Conservation (phyloP, 1,140 invertebrate genomes). For the Magallana angulata region DNA sequence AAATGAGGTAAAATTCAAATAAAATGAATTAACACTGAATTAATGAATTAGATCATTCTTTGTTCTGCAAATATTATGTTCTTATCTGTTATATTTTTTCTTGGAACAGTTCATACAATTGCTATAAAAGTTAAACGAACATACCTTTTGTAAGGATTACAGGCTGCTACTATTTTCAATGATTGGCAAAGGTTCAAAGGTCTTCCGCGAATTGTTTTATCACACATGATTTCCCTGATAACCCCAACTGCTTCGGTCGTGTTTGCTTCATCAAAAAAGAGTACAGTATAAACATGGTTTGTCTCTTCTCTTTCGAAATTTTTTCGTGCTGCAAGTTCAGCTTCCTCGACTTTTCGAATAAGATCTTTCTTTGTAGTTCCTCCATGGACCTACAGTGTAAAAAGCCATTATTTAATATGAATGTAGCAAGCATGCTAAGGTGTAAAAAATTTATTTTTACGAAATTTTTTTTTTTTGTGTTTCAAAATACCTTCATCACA, state of each 20-base stretch:
- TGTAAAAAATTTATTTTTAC: too few relatives aligned
- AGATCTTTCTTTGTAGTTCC: slow-evolving; percentile 72
- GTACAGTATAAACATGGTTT: slow-evolving; percentile 67
- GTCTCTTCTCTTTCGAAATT: slow-evolving; percentile 58
- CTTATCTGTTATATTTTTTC: too few relatives aligned
- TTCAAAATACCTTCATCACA: too few relatives aligned
- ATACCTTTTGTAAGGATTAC: slow-evolving; percentile 77
- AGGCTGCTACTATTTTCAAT: slow-evolving; percentile 75
- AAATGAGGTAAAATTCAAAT: too few relatives aligned
- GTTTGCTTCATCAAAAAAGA: slow-evolving; percentile 79
- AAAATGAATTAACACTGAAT: too few relatives aligned
- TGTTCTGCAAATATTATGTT: too few relatives aligned
- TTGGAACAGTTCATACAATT: too few relatives aligned
- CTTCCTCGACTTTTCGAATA: slow-evolving; percentile 66
- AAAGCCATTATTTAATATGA: too few relatives aligned
- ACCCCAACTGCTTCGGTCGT: slow-evolving; percentile 76
- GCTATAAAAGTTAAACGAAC: too few relatives aligned
- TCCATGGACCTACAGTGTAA: slow-evolving; percentile 76
- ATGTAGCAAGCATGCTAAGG: too few relatives aligned
- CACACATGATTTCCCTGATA: slow-evolving; percentile 78
- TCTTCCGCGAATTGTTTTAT: slow-evolving; percentile 68
- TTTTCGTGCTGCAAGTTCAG: slow-evolving; percentile 62
- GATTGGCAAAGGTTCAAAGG: slow-evolving; percentile 59
- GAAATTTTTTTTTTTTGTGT: too few relatives aligned
- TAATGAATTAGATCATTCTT: too few relatives aligned